Conservation (phyloP, 1,140 invertebrate genomes). For the Lysiphlebus fabarum region DNA sequence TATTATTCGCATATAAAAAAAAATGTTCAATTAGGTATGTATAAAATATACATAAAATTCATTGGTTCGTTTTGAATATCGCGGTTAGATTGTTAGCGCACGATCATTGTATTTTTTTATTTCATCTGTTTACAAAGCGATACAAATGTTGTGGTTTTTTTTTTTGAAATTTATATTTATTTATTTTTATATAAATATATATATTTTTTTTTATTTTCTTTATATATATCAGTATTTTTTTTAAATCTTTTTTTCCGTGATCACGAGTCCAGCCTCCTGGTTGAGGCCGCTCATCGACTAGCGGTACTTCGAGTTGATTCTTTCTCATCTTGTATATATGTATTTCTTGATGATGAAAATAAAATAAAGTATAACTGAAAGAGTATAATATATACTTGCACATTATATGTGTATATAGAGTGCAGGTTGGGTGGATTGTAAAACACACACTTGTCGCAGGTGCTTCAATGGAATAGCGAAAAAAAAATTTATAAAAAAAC, state of each 20-base stretch:
- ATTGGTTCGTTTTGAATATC: too few relatives aligned
- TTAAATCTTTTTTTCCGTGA: slow-evolving; percentile 19
- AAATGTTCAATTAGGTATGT: too few relatives aligned
- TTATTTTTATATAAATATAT: neutral
- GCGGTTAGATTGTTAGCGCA: neutral
- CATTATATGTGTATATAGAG: slow-evolving; percentile 25
- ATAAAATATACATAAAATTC: too few relatives aligned
- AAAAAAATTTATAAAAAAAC: slow-evolving; percentile 1
- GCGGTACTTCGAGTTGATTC: slow-evolving; percentile 40
- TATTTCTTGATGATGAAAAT: neutral
- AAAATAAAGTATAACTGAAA: slow-evolving; percentile 5
- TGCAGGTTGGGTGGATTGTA: slow-evolving; percentile 31
- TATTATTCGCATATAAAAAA: too few relatives aligned
- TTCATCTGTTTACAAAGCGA: neutral
- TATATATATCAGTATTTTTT: neutral
- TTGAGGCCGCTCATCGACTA: slow-evolving; percentile 32
- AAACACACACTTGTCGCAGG: slow-evolving; percentile 10
- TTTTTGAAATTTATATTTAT: neutral
- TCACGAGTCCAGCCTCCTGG: slow-evolving; percentile 24
- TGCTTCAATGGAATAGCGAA: slow-evolving; percentile 18
- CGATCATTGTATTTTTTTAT: slow-evolving; percentile 1
- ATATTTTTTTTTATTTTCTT: slow-evolving; percentile 6
- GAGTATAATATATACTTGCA: neutral
- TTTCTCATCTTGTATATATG: slow-evolving; percentile 21
- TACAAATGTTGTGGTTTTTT: neutral